Evolutionary conservation across 2,888 invertebrate genomes (phyloP).

Genomic region (Pseudoips prasinana): DNA sequence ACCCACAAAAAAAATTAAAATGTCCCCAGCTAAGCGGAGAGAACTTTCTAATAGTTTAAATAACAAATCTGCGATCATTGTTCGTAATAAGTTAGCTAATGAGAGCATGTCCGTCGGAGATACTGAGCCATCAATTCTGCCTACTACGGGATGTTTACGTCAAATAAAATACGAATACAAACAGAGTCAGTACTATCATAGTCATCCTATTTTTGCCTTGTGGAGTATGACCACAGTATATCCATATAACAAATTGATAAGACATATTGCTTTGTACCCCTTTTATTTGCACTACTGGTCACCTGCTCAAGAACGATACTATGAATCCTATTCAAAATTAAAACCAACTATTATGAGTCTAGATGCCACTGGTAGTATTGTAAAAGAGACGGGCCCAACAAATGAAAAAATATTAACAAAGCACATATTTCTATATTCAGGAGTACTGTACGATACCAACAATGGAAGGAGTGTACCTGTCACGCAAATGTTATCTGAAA

Average conservation of each 20-base stretch:
- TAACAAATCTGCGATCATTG: conserved; percentile 8
- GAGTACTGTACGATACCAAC: conserved; percentile 1
- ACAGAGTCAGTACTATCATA: conserved; percentile 1
- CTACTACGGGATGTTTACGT: conserved; percentile 6
- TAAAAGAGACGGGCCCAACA: conserved; percentile 2
- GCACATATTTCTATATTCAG: conserved; percentile 2
- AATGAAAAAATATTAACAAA: background rate
- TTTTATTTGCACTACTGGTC: background rate
- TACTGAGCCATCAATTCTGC: conserved; percentile 8
- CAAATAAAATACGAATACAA: conserved; percentile 9
- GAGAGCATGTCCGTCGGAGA: conserved; percentile 7
- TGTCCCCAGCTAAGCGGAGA: conserved; percentile 10
- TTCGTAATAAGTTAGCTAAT: conserved; percentile 11
- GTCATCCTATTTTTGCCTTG: conserved; percentile 1
- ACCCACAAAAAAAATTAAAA: conserved; percentile 10
- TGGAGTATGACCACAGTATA: background rate
- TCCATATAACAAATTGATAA: background rate
- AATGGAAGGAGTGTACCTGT: conserved; percentile 6
- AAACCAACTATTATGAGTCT: background rate
- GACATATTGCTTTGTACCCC: background rate
- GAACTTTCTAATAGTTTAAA: conserved; percentile 11
- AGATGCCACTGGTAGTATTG: conserved; percentile 2
- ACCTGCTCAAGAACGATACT: background rate
- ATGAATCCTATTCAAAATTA: background rate
- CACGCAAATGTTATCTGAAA: conserved; percentile 6